These are phyloP conservation scores for Clarias gariepinus DNA, from an alignment of 2,113 vertebrate genomes.

Conservation along the genomic window DNA sequence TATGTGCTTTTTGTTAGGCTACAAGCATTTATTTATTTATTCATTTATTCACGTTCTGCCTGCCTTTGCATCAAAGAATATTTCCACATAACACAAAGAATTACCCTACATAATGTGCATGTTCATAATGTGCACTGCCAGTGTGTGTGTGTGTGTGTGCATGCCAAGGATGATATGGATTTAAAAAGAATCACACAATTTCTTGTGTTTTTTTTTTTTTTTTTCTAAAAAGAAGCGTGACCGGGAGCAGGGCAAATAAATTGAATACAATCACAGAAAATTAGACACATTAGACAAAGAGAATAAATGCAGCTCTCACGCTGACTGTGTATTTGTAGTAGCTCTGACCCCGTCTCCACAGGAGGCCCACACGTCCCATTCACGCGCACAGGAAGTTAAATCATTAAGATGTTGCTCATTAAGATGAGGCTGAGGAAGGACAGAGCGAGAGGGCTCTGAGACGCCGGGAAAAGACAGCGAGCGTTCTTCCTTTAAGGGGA, in stretches of 20 bases:
- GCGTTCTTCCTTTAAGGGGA: conserved; percentile 47
- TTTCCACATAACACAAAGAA: conserved; percentile 10
- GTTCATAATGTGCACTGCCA: neutral
- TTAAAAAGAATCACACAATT: neutral
- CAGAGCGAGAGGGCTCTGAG: conserved; percentile 30
- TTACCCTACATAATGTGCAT: conserved; percentile 6
- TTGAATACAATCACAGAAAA: conserved; percentile 28
- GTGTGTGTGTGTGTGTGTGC: neutral
- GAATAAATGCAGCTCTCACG: conserved; percentile 5
- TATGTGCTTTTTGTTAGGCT: conserved; percentile 23
- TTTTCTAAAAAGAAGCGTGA: neutral
- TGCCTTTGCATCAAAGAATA: neutral
- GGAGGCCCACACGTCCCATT: conserved; percentile 45
- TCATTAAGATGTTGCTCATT: conserved; percentile 55
- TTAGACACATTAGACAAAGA: conserved; percentile 10
- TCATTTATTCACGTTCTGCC: conserved; percentile 26
- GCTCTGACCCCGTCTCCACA: conserved; percentile 36
- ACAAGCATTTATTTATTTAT: conserved; percentile 36
- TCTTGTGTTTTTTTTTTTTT: too few relatives aligned
- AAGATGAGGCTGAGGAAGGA: conserved; percentile 37
- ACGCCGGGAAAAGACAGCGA: conserved; percentile 7
- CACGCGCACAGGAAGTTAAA: conserved; percentile 45
- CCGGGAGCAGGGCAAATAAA: conserved; percentile 33
- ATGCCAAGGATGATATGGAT: neutral
- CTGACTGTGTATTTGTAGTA: conserved; percentile 24